Base-by-base conservation (phyloP, 2,797 vertebrate genomes). In the Spinus pinus region DNA sequence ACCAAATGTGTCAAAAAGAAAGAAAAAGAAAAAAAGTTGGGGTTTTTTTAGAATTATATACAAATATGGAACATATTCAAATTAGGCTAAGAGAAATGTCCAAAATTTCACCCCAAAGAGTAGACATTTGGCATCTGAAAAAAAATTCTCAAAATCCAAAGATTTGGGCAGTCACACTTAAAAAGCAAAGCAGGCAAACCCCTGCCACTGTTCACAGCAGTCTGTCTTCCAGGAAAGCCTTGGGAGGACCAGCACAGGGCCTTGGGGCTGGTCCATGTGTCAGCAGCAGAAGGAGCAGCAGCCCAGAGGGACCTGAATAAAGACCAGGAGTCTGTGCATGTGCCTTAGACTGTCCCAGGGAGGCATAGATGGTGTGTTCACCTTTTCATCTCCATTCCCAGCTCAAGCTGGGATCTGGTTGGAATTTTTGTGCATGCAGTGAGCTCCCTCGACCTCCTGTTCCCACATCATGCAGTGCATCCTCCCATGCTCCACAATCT, bases 251-350 rank as follows among this genome's bases (percentile, higher is more conserved):
- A 0, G 12, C 7, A 1, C 31, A 14, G 25, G 27, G 57, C 25
- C 62, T 44, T 75, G 46, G 24, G 22, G 6, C 37, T 71, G 9
- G 6, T 73, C n/a, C 0, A 0, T 23, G 2, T 46, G 46, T 42
- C 46, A 3, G 0, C 37, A 72, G 56, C 66, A 78, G 78, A 70
- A 78, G 54, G 21, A 78, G 23, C 61, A 87, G 33, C 25, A 58
- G 21, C 21, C 33, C 1, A 0, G 39, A 50, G 10, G 19, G 17
- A 81, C 12, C 21, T 22, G 22, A 81, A 56, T 35, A 47, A 73
- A 41, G 42, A 74, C 25, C 1, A 1, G 42, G 31, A 49, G 27
- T 28, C 0, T 2, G 0, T 42, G 28, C 21, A 0, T 12, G 11
- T 77, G 20, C 19, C 49, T 46, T 24, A 85, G 27, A 50, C 42